phyloP scores from a whole-genome alignment of 2,888 invertebrate species.

The Kuschelorhynchus macadamiae region DNA sequence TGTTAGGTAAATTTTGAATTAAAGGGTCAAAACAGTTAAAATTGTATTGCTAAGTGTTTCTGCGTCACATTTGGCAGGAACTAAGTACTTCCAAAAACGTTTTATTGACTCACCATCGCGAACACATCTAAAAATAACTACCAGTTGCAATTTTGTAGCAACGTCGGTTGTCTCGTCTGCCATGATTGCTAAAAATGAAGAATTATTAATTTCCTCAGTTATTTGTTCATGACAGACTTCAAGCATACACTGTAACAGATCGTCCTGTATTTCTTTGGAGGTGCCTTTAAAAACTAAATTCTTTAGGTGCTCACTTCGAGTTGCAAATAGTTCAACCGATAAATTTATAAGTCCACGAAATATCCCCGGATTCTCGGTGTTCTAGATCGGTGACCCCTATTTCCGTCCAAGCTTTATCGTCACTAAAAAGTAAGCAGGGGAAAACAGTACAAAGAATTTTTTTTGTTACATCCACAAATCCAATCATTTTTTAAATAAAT shows the following conservation, averaged over 20 bases:
- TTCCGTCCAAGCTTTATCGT: too few species aligned
- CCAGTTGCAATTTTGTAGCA: constrained; percentile 51
- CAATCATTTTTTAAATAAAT: constrained; percentile 29
- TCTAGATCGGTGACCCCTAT: too few species aligned
- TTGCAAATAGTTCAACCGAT: too few species aligned
- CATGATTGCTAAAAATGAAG: constrained; percentile 54
- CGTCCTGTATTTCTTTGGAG: constrained; percentile 61
- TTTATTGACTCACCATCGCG: constrained; percentile 44
- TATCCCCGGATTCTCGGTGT: too few species aligned
- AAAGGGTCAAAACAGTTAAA: constrained; percentile 35
- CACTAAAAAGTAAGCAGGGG: constrained; percentile 31
- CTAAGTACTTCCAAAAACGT: constrained; percentile 57
- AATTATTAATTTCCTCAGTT: constrained; percentile 51
- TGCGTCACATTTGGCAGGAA: constrained; percentile 47
- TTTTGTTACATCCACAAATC: constrained; percentile 32
- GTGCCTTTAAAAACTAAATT: constrained; percentile 62
- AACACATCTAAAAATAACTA: constrained; percentile 57
- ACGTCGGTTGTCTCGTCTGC: constrained; percentile 60
- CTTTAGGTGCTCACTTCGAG: constrained; percentile 56
- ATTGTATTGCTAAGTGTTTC: constrained; percentile 24
- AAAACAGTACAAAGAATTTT: constrained; percentile 38
- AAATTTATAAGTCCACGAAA: too few species aligned
- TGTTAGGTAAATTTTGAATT: too few species aligned
- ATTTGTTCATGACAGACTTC: constrained; percentile 56
- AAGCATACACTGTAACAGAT: constrained; percentile 59